Conservation (phyloP, 2,797 vertebrate genomes). For the Limosa lapponica region DNA sequence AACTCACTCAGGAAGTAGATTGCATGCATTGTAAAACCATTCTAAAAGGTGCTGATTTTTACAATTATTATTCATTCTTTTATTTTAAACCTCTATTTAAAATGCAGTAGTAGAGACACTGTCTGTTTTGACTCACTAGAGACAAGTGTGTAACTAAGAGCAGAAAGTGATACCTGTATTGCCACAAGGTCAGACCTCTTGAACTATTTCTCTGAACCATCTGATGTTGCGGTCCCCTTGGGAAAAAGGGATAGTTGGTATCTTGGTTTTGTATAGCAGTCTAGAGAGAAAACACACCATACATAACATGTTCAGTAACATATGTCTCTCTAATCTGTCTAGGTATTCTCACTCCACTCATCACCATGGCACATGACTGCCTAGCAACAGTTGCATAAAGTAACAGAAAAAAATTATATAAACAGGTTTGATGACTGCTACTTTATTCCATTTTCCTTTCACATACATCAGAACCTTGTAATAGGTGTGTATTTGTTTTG, state of each 20-base stretch:
- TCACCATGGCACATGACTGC: conserved; percentile 50
- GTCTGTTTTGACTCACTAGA: background rate
- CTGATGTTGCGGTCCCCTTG: background rate
- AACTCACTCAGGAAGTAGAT: background rate
- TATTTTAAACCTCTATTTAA: background rate
- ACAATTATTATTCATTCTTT: background rate
- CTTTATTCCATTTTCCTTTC: background rate
- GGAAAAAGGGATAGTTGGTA: background rate
- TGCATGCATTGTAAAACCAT: background rate
- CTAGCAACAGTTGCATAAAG: conserved; percentile 64
- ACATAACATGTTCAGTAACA: background rate
- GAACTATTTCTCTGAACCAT: background rate
- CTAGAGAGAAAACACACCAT: background rate
- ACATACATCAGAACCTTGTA: background rate
- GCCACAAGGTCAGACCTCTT: background rate
- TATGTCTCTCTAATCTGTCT: conserved; percentile 51
- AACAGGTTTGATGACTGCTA: background rate
- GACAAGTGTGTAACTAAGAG: background rate
- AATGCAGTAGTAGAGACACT: background rate
- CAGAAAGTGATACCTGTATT: background rate
- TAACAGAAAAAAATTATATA: background rate
- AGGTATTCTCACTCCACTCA: conserved; percentile 25
- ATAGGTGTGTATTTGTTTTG: background rate
- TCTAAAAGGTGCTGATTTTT: background rate
- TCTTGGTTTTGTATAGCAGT: background rate